Evolutionary conservation across 2,888 invertebrate species (phyloP).

Genomic region (Drosophila villosipedis): DNA sequence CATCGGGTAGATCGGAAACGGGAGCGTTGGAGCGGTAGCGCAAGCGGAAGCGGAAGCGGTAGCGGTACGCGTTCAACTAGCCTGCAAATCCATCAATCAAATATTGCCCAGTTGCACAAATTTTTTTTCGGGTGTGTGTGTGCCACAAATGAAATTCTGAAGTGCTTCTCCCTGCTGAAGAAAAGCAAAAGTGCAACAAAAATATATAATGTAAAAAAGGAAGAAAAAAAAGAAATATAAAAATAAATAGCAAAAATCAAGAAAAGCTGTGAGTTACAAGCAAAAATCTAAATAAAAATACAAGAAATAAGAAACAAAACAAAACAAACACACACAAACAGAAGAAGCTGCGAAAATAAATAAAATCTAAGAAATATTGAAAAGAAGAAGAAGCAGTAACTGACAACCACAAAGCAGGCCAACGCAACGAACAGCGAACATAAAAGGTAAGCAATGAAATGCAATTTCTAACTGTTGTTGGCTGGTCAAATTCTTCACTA

Average conservation of each 20-base stretch:
- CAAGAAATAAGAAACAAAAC: not conserved
- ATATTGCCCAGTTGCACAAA: constrained; percentile 32
- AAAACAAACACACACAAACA: constrained; percentile 33
- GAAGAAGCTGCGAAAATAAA: constrained; percentile 20
- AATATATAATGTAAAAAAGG: not conserved
- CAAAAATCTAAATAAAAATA: not conserved
- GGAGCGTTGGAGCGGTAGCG: constrained; percentile 13
- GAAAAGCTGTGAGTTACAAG: constrained; percentile 36
- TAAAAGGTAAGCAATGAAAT: constrained; percentile 33
- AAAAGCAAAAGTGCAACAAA: constrained; percentile 33
- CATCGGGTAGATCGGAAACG: constrained; percentile 18
- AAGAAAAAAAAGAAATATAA: constrained; percentile 1
- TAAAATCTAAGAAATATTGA: constrained; percentile 9
- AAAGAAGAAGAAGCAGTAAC: not conserved
- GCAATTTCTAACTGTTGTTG: constrained; percentile 55
- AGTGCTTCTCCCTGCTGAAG: constrained; percentile 34
- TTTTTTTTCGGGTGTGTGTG: constrained; percentile 58
- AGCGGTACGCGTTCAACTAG: constrained; percentile 28
- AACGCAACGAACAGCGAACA: not conserved
- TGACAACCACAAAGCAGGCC: constrained; percentile 7
- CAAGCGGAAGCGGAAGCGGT: constrained; percentile 19
- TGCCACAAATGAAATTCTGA: constrained; percentile 35
- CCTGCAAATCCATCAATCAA: constrained; percentile 8
- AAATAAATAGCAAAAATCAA: constrained; percentile 23
- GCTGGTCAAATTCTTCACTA: constrained; percentile 6